Evolutionary conservation across 2,888 invertebrate species (phyloP), one percentile per base, ranked within the genome.

Genomic region (Bellardia bayeri): DNA sequence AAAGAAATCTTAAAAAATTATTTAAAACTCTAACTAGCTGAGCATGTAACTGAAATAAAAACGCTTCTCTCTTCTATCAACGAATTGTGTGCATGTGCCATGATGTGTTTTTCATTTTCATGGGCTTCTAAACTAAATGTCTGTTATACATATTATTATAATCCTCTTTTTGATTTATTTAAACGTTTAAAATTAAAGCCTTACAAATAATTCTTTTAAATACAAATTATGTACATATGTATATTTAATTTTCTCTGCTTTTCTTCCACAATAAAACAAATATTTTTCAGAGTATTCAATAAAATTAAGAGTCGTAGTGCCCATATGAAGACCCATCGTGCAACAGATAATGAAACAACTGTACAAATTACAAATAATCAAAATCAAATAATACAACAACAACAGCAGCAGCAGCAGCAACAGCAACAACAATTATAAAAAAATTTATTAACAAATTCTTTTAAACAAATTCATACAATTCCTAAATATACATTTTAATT

Each of bases 271-370:
- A 6, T 56, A 64, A 74, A 71, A 54, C 40, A 49, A 68, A 74
- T 78, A 81, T 85, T 83, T 90, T 95, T 91, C 96, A 99, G 98
- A 95, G 97, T 98, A 94, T 99, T 99, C 95, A 97, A 96, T 95
- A 99, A 99, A 96, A 98, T 99, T 93, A 98, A 99, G 95, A 99
- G 99, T 95, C 97, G 99, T 94, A 99, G 98, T 95, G 99, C 99
- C 90, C 99, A 99, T 95, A 99, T 99, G 99, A 99, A 99, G 95
- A 98, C 98, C 90, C 99, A 99, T 95, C 96, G 98, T 93, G 97
- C 97, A 91, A 96, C 97, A 94, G 98, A 98, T 95, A 95, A 96
- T 94, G 97, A 97, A 94, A 89, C 89, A 81, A 87, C 90, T 69
- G 81, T 88, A 88, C 82, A 85, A 87, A 87, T 80, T 85, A 66